These are phyloP conservation scores for Drosophila mimetica DNA, from an alignment of 2,888 invertebrate genomes.

Conservation along the genomic window DNA sequence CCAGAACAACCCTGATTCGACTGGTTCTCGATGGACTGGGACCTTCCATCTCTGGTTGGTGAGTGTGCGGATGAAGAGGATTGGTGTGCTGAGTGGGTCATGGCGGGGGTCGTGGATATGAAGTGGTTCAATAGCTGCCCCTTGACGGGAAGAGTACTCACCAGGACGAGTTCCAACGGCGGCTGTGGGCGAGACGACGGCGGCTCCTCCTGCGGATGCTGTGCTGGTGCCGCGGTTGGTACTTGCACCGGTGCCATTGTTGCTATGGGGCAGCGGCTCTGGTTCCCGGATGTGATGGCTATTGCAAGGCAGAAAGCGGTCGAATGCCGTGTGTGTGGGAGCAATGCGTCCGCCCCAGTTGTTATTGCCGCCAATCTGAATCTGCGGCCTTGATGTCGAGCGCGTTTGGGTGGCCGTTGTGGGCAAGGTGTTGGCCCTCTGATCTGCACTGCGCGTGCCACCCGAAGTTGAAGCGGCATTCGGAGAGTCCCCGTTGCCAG, in stretches of 20 bases:
- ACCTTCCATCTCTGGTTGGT: constrained; percentile 36
- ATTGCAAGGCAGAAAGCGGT: constrained; percentile 88
- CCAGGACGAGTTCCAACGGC: constrained; percentile 20
- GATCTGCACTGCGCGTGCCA: constrained; percentile 83
- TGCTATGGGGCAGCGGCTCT: constrained; percentile 56
- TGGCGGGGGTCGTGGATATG: constrained; percentile 10
- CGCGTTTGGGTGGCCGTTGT: constrained; percentile 90
- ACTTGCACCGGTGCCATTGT: constrained; percentile 47
- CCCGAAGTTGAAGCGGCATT: constrained; percentile 49
- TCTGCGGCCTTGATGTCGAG: constrained; percentile 89
- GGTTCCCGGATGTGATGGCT: constrained; percentile 88
- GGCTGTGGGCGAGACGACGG: constrained; percentile 4
- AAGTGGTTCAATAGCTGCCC: background rate
- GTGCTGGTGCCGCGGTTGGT: constrained; percentile 12
- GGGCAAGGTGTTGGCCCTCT: constrained; percentile 87
- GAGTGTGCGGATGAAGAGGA: constrained; percentile 33
- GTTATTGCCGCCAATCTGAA: constrained; percentile 87
- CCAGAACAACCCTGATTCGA: constrained; percentile 1
- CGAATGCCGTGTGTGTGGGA: constrained; percentile 84
- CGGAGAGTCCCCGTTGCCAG: constrained; percentile 25
- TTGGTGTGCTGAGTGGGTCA: constrained; percentile 16
- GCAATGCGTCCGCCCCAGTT: constrained; percentile 83
- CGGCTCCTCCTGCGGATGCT: constrained; percentile 8
- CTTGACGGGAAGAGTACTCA: constrained; percentile 12
- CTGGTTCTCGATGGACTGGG: constrained; percentile 7